These are phyloP conservation scores for Tenualosa thibaudeaui DNA, from an alignment of 2,797 vertebrate genomes.

Conservation along the genomic window DNA sequence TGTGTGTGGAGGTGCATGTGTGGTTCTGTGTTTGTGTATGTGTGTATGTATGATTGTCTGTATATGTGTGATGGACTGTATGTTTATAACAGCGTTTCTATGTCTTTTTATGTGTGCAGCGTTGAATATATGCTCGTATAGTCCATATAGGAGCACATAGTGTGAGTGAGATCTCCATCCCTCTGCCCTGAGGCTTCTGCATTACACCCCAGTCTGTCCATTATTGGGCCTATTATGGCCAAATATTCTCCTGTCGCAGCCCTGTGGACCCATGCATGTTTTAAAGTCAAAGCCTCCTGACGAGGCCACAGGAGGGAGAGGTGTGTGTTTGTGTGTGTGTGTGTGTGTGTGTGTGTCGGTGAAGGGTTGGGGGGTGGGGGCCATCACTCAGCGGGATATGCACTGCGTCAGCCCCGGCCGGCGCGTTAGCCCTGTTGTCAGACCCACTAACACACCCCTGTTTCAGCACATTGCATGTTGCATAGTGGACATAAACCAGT, in stretches of 20 bases:
- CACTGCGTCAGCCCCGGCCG: background rate
- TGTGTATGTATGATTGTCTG: background rate
- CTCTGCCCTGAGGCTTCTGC: background rate
- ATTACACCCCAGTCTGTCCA: background rate
- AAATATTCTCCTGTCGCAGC: background rate
- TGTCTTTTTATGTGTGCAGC: background rate
- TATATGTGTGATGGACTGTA: background rate
- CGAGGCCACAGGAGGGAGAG: background rate
- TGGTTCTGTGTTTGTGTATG: background rate
- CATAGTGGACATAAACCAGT: conserved; percentile 16
- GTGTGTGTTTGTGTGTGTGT: background rate
- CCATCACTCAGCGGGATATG: conserved; percentile 18
- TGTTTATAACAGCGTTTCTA: background rate
- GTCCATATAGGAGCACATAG: background rate
- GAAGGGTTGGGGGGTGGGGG: background rate
- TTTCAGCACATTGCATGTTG: conserved; percentile 22
- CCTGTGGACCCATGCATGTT: background rate
- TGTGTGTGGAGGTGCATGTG: background rate
- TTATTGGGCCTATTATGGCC: background rate
- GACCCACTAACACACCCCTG: conserved; percentile 1
- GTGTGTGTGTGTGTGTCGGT: background rate
- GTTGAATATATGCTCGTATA: background rate
- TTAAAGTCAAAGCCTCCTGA: background rate
- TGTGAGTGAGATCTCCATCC: background rate
- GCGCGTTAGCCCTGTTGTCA: conserved; percentile 1